A percentile compares a stretch with the other conserved stretches of the same genome.
phyloP scores from a whole-genome alignment of 2,797 vertebrate species.

The Protonibea diacanthus region DNA sequence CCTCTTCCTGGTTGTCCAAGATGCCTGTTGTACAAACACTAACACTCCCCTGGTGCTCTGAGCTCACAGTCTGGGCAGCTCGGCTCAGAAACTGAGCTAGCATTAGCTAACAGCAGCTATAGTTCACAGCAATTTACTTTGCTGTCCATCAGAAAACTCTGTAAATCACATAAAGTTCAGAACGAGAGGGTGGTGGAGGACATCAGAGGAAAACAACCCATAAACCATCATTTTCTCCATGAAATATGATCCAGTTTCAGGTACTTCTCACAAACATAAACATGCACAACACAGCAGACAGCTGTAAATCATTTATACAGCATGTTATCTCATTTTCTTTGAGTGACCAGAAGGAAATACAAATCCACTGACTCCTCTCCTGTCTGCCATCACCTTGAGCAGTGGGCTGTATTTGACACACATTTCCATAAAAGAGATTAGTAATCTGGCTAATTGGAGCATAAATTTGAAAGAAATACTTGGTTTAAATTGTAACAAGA shows the following conservation, averaged over 20 bases:
- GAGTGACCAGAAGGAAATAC: neutral
- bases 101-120: too few relatives aligned
- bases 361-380: neutral
- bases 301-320: neutral
- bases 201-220: neutral
- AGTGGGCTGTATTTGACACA: neutral
- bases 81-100: too few relatives aligned
- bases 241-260: too few relatives aligned
- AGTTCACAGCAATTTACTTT: too few relatives aligned
- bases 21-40: too few relatives aligned
- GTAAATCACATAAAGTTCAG: too few relatives aligned
- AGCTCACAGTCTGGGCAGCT: too few relatives aligned
- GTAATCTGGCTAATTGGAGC: neutral
- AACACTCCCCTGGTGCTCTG: too few relatives aligned
- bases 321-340: neutral
- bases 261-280: neutral
- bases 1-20: too few relatives aligned
- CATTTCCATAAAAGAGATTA: conserved; percentile 1
- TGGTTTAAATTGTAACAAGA: neutral
- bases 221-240: too few relatives aligned
- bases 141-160: too few relatives aligned
- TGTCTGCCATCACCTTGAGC: neutral
- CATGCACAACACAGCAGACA: neutral
- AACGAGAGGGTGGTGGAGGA: too few relatives aligned
- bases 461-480: neutral